Percentiles rank a stretch among this genome's conserved stretches.
Conservation (phyloP, 2,797 vertebrate genomes). For the Falco rusticolus region DNA sequence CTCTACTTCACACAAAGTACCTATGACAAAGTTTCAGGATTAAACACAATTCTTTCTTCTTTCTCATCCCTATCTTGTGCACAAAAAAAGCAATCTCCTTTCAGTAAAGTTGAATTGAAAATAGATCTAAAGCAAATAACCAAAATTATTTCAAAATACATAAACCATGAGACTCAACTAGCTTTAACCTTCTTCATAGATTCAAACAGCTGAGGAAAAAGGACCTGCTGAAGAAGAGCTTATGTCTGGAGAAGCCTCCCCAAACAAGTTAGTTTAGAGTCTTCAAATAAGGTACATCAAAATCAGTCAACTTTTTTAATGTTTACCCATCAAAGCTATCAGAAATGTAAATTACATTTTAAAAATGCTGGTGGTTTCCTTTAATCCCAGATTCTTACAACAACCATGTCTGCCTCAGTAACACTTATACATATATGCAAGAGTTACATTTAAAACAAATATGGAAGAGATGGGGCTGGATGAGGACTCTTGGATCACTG, state of each 20-base stretch:
- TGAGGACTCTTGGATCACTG: not conserved
- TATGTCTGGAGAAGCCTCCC: not conserved
- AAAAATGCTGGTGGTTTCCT: not conserved
- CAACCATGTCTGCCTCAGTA: not conserved
- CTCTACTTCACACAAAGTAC: not conserved
- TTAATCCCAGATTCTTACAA: not conserved
- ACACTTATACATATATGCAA: rapidly evolving
- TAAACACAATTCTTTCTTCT: not conserved
- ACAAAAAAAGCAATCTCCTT: not conserved
- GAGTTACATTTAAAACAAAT: not conserved
- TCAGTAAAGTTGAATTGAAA: not conserved
- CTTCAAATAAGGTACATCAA: not conserved
- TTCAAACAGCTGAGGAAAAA: not conserved
- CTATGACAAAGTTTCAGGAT: not conserved
- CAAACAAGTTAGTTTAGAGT: not conserved
- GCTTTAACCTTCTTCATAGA: not conserved
- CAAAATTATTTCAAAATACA: not conserved
- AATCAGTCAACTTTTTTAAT: not conserved
- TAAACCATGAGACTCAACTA: not conserved
- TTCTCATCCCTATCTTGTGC: not conserved
- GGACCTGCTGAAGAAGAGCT: not conserved
- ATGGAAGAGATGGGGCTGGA: not conserved
- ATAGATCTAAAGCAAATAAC: not conserved
- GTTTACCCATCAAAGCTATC: not conserved
- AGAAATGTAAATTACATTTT: not conserved